Evolutionary conservation across 2,113 vertebrate genomes (phyloP).

Genomic region (Takifugu bimaculatus): DNA sequence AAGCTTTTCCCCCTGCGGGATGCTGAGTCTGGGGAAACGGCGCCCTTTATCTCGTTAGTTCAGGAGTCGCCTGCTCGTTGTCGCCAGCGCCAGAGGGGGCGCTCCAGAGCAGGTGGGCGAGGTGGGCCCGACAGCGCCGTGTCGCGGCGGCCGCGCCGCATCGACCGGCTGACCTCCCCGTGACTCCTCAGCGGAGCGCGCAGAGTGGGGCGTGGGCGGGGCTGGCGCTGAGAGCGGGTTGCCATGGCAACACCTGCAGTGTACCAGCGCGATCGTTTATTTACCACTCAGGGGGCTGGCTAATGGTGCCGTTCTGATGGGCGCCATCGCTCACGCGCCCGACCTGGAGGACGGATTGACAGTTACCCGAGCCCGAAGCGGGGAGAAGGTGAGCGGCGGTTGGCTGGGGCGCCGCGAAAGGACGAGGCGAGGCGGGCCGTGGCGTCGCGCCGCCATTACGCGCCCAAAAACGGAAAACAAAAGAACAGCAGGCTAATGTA

Average conservation of each 20-base stretch:
- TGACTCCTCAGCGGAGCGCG: constrained; percentile 69
- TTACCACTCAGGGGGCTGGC: constrained; percentile 78
- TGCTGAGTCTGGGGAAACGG: constrained; percentile 14
- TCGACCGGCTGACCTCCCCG: constrained; percentile 74
- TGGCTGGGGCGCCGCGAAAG: constrained; percentile 40
- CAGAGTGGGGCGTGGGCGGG: constrained; percentile 53
- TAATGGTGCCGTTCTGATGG: constrained; percentile 73
- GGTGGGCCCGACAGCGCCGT: constrained; percentile 57
- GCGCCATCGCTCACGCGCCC: constrained; percentile 66
- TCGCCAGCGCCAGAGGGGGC: constrained; percentile 11
- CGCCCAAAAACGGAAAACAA: constrained; percentile 9
- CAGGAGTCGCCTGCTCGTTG: too few species aligned
- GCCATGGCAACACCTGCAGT: constrained; percentile 79
- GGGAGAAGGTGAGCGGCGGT: constrained; percentile 57
- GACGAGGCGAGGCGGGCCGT: constrained; percentile 13
- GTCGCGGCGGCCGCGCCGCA: constrained; percentile 42
- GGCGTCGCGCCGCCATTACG: constrained; percentile 12
- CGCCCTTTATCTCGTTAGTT: constrained; percentile 18
- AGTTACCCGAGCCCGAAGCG: constrained; percentile 63
- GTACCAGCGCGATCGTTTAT: constrained; percentile 79
- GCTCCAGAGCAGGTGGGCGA: background rate
- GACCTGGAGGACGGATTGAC: constrained; percentile 66
- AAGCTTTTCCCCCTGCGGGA: background rate
- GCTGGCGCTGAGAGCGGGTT: constrained; percentile 59
- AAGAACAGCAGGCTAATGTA: constrained; percentile 8